phyloP scores from a whole-genome alignment of 2,888 invertebrate genomes.

The Tupiocoris notatus region DNA sequence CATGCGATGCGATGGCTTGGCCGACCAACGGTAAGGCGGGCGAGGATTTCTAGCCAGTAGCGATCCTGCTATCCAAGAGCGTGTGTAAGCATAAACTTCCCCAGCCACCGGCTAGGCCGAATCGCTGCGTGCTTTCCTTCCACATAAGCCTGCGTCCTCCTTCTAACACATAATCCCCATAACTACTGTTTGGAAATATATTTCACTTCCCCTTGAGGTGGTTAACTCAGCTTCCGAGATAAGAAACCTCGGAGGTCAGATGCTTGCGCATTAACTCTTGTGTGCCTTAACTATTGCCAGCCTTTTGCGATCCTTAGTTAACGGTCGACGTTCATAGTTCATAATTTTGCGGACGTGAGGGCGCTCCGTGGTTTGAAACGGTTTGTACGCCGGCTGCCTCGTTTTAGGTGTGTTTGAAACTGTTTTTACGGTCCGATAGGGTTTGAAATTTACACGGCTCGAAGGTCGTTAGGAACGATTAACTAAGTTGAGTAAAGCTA shows the following conservation, averaged over 20 bases:
- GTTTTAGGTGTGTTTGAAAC: background rate
- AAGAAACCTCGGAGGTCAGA: slow-evolving; percentile 28
- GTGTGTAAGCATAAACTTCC: background rate
- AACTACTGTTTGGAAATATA: slow-evolving; percentile 28
- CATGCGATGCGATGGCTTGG: no score
- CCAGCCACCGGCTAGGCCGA: background rate
- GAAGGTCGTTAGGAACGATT: no score
- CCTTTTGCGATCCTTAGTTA: slow-evolving; percentile 7
- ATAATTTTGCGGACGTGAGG: background rate
- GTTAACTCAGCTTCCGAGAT: background rate
- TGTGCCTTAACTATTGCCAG: slow-evolving; percentile 11
- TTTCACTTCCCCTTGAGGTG: slow-evolving; percentile 14
- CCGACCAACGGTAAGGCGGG: background rate
- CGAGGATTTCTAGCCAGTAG: background rate
- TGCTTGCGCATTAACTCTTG: slow-evolving; percentile 27
- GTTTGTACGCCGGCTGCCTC: background rate
- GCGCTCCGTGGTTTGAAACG: no score
- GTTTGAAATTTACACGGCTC: no score
- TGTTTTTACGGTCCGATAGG: background rate
- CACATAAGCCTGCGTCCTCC: background rate
- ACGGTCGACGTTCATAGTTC: background rate
- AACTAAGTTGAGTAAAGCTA: no score
- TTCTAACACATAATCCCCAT: slow-evolving; percentile 1
- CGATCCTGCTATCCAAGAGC: background rate
- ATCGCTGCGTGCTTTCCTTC: slow-evolving; percentile 3